Evolutionary conservation across 2,797 vertebrate species (phyloP).

Genomic region (Falco rusticolus): DNA sequence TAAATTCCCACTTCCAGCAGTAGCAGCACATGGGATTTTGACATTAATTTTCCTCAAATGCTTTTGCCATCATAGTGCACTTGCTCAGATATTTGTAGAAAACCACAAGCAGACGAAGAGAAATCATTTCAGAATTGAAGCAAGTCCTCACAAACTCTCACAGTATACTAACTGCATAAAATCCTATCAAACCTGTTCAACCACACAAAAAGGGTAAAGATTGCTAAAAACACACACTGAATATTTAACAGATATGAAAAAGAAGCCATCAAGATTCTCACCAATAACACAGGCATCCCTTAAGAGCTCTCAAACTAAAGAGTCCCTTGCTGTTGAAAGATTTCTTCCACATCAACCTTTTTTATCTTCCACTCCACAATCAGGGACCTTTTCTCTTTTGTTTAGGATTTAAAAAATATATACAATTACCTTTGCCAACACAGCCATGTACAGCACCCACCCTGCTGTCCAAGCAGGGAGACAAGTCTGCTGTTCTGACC

Average conservation of each 20-base stretch:
- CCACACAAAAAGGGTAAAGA: conserved; percentile 13
- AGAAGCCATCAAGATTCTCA: not conserved
- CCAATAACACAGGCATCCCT: not conserved
- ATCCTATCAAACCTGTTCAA: conserved; percentile 32
- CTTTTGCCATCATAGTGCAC: not conserved
- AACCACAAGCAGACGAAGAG: conserved; percentile 14
- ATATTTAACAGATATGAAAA: conserved; percentile 32
- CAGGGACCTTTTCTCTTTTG: not conserved
- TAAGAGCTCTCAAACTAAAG: not conserved
- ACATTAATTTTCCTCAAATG: conserved; percentile 7
- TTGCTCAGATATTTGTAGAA: conserved; percentile 7
- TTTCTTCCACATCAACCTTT: not conserved
- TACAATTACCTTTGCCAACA: not conserved
- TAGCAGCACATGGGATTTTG: not conserved
- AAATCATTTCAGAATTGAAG: conserved; percentile 30
- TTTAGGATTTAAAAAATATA: not conserved
- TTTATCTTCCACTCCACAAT: not conserved
- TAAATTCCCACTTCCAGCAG: conserved; percentile 22
- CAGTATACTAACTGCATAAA: conserved; percentile 14
- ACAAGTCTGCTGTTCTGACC: not conserved
- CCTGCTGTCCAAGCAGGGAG: not conserved
- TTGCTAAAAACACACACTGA: not conserved
- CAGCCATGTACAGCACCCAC: not conserved
- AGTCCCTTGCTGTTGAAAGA: not conserved
- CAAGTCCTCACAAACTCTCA: not conserved